phyloP scores from a whole-genome alignment of 2,888 invertebrate species.

The Psylliodes chrysocephalus region DNA sequence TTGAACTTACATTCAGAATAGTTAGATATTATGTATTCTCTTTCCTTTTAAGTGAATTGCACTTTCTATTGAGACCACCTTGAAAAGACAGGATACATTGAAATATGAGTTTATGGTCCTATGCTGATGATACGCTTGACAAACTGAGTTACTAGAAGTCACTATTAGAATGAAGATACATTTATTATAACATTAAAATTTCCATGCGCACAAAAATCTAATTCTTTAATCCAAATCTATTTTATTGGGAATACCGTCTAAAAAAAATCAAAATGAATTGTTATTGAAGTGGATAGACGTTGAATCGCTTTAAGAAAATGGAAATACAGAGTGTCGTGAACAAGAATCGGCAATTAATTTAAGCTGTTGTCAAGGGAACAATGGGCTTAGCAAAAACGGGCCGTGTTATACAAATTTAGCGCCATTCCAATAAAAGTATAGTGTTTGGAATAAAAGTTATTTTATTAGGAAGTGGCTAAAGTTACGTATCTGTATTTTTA shows the following conservation, averaged over 20 bases:
- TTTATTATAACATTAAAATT: too few species aligned
- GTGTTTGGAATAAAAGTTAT: neutral
- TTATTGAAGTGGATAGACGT: constrained; percentile 12
- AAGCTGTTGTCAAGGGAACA: constrained; percentile 43
- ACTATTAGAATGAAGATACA: too few species aligned
- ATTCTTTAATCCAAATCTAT: neutral
- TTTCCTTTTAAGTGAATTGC: too few species aligned
- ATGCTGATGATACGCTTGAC: too few species aligned
- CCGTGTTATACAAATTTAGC: constrained; percentile 46
- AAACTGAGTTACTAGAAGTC: too few species aligned
- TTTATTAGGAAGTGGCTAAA: neutral
- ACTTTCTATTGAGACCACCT: too few species aligned
- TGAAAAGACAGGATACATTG: too few species aligned
- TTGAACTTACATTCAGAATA: too few species aligned
- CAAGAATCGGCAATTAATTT: constrained; percentile 42
- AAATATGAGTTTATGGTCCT: too few species aligned
- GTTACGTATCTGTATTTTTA: too few species aligned
- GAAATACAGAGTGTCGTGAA: constrained; percentile 43
- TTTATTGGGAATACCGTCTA: neutral
- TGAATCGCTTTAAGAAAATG: constrained; percentile 27
- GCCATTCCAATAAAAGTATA: constrained; percentile 40
- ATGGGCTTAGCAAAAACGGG: constrained; percentile 40
- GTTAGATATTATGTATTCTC: too few species aligned
- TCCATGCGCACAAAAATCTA: too few species aligned
- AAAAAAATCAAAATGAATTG: constrained; percentile 4